Evolutionary conservation across 2,113 vertebrate genomes (phyloP).

Genomic region (Apodemus speciosus): DNA sequence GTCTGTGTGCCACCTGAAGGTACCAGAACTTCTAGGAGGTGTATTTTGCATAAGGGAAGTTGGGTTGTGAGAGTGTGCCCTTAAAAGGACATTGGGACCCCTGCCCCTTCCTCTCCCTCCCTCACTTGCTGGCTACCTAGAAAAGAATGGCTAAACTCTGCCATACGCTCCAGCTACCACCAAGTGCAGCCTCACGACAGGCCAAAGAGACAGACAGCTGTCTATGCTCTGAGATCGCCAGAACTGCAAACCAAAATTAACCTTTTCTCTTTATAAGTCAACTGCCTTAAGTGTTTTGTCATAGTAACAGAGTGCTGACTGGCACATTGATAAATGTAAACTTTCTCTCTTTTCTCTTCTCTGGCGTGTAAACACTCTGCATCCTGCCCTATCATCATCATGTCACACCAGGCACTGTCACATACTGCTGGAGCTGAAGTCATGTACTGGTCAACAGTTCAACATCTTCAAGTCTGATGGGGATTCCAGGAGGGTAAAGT

Average conservation of each 20-base stretch:
- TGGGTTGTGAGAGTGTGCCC: neutral
- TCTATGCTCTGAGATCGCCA: neutral
- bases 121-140: neutral
- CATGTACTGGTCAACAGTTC: neutral
- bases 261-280: neutral
- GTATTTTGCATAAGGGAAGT: neutral
- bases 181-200: neutral
- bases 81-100: neutral
- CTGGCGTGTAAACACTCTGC: neutral
- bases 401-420: neutral
- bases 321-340: neutral
- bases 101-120: neutral
- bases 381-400: neutral
- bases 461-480: neutral
- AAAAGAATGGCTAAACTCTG: neutral
- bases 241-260: neutral
- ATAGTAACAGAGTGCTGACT: neutral
- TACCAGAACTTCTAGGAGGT: neutral
- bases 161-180: neutral
- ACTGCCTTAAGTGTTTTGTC: neutral
- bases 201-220: neutral
- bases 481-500: neutral
- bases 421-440: rapidly evolving
- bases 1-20: neutral
- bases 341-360: neutral